Percentiles rank a stretch among this genome's conserved stretches.
Conservation (phyloP, 2,113 vertebrate species). For the Aldabrachelys gigantea region DNA sequence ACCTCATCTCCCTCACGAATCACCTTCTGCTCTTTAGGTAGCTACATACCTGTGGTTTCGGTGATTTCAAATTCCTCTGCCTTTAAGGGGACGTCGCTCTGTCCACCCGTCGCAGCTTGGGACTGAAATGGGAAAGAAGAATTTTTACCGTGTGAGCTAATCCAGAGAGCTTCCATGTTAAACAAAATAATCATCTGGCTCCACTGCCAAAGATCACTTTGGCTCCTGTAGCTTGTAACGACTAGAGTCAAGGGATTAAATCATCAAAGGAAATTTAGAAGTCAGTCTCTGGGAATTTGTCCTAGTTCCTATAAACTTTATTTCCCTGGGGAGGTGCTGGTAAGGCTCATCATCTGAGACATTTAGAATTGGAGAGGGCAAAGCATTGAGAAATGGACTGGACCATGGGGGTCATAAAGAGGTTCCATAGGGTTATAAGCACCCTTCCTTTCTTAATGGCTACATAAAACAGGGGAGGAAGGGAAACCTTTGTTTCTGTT, state of each 20-base stretch:
- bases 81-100: conserved; percentile 86
- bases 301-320: neutral
- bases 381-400: neutral
- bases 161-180: rapidly evolving
- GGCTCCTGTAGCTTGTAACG: neutral
- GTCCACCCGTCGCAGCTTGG: conserved; percentile 82
- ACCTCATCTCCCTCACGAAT: neutral
- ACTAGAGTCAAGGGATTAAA: rapidly evolving
- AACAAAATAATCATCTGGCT: rapidly evolving
- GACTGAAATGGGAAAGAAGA: conserved; percentile 82
- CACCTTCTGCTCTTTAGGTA: rapidly evolving
- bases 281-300: neutral
- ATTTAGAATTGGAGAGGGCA: neutral
- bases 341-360: neutral
- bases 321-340: neutral
- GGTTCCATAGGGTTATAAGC: neutral
- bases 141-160: neutral
- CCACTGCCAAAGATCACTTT: neutral
- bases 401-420: neutral
- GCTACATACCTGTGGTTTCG: conserved; percentile 86
- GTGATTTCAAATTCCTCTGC: conserved; percentile 88
- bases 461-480: neutral
- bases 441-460: neutral
- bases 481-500: neutral
- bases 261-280: neutral